These are phyloP conservation scores for Quadroppia sp. DNA, from an alignment of 2,888 invertebrate genomes.

Conservation along the genomic window DNA sequence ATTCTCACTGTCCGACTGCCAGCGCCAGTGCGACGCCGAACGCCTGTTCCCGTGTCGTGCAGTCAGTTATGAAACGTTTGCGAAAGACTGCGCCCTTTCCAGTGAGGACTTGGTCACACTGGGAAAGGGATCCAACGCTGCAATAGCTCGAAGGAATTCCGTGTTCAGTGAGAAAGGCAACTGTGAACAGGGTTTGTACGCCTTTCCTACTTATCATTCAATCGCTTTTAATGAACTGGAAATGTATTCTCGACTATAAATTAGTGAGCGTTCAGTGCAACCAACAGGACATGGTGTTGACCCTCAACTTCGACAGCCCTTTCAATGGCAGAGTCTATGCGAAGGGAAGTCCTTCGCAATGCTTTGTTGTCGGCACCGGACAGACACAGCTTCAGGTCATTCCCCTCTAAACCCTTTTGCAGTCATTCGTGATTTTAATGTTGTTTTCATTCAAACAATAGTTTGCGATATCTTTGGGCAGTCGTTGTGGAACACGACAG, in stretches of 20 bases:
- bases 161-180: constrained; percentile 74
- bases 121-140: constrained; percentile 63
- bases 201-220: too few relatives aligned
- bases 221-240: too few relatives aligned
- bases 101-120: constrained; percentile 63
- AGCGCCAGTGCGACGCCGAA: constrained; percentile 54
- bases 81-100: constrained; percentile 65
- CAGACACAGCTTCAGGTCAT: constrained; percentile 46
- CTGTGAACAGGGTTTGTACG: constrained; percentile 76
- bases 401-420: not conserved
- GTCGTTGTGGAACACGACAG: constrained; percentile 55
- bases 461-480: constrained; percentile 58
- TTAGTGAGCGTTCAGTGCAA: constrained; percentile 76
- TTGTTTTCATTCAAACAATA: not conserved
- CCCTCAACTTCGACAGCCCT: constrained; percentile 56
- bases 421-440: not conserved
- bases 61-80: constrained; percentile 49
- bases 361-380: constrained; percentile 48
- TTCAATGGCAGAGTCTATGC: constrained; percentile 72
- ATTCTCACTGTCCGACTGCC: constrained; percentile 53
- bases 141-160: constrained; percentile 60
- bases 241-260: constrained; percentile 36
- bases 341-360: constrained; percentile 63
- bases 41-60: constrained; percentile 54
- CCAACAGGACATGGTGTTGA: constrained; percentile 65